Percentiles rank a stretch among this genome's conserved stretches.
These are phyloP conservation scores for Aythya baeri DNA, from an alignment of 2,113 vertebrate species.

Conservation along the genomic window DNA sequence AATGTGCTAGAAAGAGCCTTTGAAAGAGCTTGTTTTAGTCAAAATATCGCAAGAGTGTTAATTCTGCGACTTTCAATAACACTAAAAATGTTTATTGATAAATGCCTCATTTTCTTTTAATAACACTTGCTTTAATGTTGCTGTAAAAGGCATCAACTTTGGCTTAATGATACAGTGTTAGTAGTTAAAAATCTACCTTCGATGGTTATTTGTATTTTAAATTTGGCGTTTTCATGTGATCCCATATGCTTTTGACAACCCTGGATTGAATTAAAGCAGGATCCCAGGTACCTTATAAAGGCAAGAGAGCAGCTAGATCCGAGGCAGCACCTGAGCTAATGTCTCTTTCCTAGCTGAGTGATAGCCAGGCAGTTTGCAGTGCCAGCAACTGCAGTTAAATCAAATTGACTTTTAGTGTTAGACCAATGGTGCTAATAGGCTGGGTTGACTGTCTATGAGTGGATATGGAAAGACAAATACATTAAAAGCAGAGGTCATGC, in stretches of 20 bases:
- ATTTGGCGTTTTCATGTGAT: conserved; percentile 29
- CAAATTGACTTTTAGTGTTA: conserved; percentile 51
- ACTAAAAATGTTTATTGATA: conserved; percentile 38
- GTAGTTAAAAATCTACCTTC: conserved; percentile 18
- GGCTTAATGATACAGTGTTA: background rate
- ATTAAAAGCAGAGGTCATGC: conserved; percentile 49
- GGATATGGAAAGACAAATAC: conserved; percentile 42
- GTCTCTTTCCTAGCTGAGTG: conserved; percentile 39
- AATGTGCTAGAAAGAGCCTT: conserved; percentile 10
- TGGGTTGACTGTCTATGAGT: conserved; percentile 13
- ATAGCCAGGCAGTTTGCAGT: conserved; percentile 40
- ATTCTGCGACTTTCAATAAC: conserved; percentile 22
- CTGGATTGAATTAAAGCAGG: background rate
- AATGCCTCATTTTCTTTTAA: conserved; percentile 48
- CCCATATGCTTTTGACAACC: conserved; percentile 15
- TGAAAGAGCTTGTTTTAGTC: conserved; percentile 27
- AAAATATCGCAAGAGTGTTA: conserved; percentile 34
- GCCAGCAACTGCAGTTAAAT: conserved; percentile 56
- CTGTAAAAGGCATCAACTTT: conserved; percentile 24
- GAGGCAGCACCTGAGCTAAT: conserved; percentile 25
- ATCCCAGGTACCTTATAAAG: background rate
- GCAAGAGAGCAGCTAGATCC: background rate
- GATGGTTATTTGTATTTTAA: background rate
- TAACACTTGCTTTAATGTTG: conserved; percentile 31
- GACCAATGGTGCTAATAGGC: conserved; percentile 20